Percentiles rank a stretch among this genome's conserved stretches.
phyloP scores from a whole-genome alignment of 2,113 vertebrate genomes.

The Bothrops jararaca region DNA sequence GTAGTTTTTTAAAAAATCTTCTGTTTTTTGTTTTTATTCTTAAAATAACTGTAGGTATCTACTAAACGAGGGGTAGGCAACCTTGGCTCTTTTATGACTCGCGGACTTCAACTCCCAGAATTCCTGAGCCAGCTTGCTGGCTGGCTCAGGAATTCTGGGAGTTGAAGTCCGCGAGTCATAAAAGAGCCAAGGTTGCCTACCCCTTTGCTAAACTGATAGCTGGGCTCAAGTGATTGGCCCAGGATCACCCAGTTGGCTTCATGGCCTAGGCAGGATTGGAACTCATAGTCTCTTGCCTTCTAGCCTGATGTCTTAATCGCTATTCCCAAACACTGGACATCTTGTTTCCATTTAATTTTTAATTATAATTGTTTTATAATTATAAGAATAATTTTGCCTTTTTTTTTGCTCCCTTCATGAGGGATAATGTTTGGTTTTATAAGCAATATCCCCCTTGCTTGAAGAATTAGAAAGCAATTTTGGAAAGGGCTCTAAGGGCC shows the following conservation, averaged over 20 bases:
- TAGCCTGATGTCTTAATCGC: background rate
- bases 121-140: no score
- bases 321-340: background rate
- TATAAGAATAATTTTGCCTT: background rate
- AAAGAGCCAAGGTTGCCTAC: no score
- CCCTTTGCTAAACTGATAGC: background rate
- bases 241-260: background rate
- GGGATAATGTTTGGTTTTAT: background rate
- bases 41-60: background rate
- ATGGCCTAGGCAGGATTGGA: background rate
- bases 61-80: background rate
- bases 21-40: background rate
- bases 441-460: background rate
- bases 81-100: no score
- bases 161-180: no score
- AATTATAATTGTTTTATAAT: background rate
- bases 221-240: background rate
- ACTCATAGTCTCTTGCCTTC: background rate
- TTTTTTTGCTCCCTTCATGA: background rate
- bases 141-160: no score
- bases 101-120: no score
- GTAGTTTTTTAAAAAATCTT: background rate
- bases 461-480: background rate
- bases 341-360: conserved; percentile 28
- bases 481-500: background rate